Evolutionary conservation across 2,888 invertebrate genomes (phyloP).

Genomic region (Ferrisia virgata): DNA sequence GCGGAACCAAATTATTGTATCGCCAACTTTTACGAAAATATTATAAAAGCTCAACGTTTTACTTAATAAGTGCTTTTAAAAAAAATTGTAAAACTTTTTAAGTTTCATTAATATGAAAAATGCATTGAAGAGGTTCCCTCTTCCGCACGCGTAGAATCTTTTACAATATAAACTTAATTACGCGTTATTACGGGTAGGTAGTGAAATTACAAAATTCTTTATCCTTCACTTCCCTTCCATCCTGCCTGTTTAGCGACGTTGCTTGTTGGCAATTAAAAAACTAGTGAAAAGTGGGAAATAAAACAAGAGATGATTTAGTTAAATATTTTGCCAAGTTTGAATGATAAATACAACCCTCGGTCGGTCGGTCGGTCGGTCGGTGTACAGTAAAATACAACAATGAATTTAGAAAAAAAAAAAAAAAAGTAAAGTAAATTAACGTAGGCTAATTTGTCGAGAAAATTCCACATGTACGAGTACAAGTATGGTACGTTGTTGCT

Average conservation of each 20-base stretch:
- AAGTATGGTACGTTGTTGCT: background rate
- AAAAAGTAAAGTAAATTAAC: background rate
- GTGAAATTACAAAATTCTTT: background rate
- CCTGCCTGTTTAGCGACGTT: background rate
- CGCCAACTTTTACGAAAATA: background rate
- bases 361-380: no score
- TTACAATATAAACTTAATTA: background rate
- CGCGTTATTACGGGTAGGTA: background rate
- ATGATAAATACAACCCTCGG: background rate
- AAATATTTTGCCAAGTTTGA: background rate
- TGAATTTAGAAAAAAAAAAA: background rate
- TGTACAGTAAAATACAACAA: background rate
- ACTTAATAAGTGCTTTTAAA: background rate
- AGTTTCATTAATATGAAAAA: background rate
- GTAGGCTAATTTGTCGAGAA: background rate
- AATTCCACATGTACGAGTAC: background rate
- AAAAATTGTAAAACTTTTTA: background rate
- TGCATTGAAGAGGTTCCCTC: background rate
- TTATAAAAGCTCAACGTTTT: background rate
- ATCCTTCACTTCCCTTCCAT: background rate
- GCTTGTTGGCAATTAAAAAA: slow-evolving; percentile 2
- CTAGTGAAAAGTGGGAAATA: background rate
- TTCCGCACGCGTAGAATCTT: background rate
- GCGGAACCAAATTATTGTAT: background rate
- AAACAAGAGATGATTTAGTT: background rate